Conservation (phyloP, 1,140 invertebrate genomes). For the Macrotrachela quadricornifera region DNA sequence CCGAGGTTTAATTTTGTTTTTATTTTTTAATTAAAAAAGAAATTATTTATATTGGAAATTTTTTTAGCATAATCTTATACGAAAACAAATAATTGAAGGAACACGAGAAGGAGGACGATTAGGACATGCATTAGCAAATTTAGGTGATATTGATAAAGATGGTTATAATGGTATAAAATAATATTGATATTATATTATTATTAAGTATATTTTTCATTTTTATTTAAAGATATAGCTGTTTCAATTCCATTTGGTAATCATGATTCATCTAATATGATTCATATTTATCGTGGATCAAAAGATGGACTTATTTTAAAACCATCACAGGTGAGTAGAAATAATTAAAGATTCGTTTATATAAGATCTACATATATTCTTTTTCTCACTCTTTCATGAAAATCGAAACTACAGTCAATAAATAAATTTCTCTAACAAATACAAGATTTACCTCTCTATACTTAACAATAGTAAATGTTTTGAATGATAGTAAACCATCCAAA, state of each 20-base stretch:
- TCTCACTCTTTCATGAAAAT: no score
- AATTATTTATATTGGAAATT: no score
- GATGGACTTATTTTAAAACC: constrained; percentile 19
- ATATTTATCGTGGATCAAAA: constrained; percentile 67
- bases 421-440: no score
- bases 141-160: constrained; percentile 84
- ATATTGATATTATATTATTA: not conserved
- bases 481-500: no score
- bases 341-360: no score
- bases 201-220: constrained; percentile 10
- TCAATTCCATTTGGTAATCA: constrained; percentile 73
- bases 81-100: not conserved
- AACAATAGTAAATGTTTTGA: no score
- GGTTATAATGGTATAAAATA: constrained; percentile 36
- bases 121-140: constrained; percentile 54
- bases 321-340: constrained; percentile 19
- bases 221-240: constrained; percentile 61
- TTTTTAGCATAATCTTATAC: no score
- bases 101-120: constrained; percentile 61
- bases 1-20: not conserved
- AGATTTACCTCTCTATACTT: no score
- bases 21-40: no score
- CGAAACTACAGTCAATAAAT: no score
- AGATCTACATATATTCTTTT: not conserved
- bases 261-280: constrained; percentile 45